These are phyloP conservation scores for Scaptomyza caliginosa DNA, from an alignment of 2,888 invertebrate species.

Conservation along the genomic window DNA sequence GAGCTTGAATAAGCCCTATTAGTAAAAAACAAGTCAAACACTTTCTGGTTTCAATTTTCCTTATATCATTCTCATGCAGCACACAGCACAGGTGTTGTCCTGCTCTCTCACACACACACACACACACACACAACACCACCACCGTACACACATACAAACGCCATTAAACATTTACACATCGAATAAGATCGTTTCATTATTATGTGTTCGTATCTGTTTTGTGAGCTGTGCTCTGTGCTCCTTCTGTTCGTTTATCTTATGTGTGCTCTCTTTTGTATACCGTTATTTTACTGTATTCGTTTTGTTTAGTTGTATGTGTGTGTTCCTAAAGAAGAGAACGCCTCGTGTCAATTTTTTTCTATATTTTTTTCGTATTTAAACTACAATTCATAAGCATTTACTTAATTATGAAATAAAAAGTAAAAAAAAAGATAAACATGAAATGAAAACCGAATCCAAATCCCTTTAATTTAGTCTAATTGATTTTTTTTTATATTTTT, in stretches of 20 bases:
- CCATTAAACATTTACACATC: slow-evolving; percentile 6
- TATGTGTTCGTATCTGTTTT: slow-evolving; percentile 10
- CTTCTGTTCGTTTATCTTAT: not conserved
- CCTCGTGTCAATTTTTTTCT: slow-evolving; percentile 14
- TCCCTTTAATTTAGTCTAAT: slow-evolving; percentile 25
- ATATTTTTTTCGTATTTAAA: slow-evolving; percentile 49
- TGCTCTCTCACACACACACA: slow-evolving; percentile 14
- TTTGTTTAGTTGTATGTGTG: slow-evolving; percentile 34
- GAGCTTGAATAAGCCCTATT: slow-evolving; percentile 25
- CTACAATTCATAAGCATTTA: slow-evolving; percentile 64
- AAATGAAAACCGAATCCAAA: slow-evolving; percentile 16
- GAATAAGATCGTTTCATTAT: not conserved
- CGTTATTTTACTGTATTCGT: slow-evolving; percentile 15
- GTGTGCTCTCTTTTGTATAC: slow-evolving; percentile 19
- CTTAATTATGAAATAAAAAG: slow-evolving; percentile 63
- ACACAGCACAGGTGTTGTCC: slow-evolving; percentile 21
- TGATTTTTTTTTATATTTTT: slow-evolving; percentile 66
- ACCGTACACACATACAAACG: slow-evolving; percentile 16
- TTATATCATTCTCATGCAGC: not conserved
- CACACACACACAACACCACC: slow-evolving; percentile 16
- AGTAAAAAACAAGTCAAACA: slow-evolving; percentile 1
- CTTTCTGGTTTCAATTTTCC: not conserved
- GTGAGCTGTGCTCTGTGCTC: slow-evolving; percentile 8
- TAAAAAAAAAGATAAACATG: slow-evolving; percentile 19
- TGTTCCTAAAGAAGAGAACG: slow-evolving; percentile 30